Conservation (phyloP, 2,113 vertebrate species). For the Malurus cyaneus region DNA sequence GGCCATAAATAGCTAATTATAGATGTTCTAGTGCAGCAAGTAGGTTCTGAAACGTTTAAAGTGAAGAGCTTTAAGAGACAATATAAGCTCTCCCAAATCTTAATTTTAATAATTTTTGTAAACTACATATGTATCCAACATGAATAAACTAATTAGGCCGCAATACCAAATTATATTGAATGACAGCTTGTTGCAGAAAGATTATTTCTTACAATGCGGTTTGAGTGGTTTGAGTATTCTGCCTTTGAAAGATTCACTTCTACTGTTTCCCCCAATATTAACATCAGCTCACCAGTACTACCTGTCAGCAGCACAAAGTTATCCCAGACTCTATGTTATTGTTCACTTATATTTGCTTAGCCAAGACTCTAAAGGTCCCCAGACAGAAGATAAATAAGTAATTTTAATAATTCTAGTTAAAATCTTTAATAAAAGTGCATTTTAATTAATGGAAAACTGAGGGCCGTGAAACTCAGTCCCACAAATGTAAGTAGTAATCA, state of each 20-base stretch:
- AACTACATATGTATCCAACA: background rate
- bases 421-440: background rate
- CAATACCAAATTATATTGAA: background rate
- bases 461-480: background rate
- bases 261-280: background rate
- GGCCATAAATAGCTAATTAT: background rate
- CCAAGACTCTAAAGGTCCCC: background rate
- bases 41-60: background rate
- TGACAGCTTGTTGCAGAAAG: background rate
- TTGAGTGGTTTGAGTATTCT: background rate
- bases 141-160: background rate
- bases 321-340: background rate
- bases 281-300: background rate
- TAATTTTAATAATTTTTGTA: background rate
- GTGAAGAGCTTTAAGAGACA: background rate
- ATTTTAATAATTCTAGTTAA: background rate
- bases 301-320: background rate
- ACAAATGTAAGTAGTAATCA: background rate
- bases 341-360: background rate
- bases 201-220: background rate
- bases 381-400: background rate
- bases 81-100: background rate
- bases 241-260: background rate
- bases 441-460: background rate
- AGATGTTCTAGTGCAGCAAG: background rate